phyloP scores from a whole-genome alignment of 2,888 invertebrate genomes.

The Pterostichus madidus region DNA sequence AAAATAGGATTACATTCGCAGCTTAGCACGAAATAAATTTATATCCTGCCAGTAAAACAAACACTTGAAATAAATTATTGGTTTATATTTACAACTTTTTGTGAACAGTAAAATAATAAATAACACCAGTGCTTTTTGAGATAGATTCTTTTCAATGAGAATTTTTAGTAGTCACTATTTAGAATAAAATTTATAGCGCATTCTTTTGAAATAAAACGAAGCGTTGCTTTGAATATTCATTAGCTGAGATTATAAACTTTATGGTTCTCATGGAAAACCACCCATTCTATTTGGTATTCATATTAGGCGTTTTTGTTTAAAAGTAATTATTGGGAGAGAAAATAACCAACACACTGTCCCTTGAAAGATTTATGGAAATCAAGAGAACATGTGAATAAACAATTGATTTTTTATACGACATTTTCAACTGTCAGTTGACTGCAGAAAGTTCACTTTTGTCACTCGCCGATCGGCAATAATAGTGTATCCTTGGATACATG shows the following conservation, averaged over 20 bases:
- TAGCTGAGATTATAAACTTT: constrained; percentile 9
- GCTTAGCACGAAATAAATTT: neutral
- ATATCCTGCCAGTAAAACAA: neutral
- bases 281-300: constrained; percentile 29
- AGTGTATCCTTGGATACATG: too few species aligned
- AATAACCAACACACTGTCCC: neutral
- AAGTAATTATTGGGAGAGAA: neutral
- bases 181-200: constrained; percentile 22
- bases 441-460: too few species aligned
- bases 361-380: neutral
- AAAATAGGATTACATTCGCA: constrained; percentile 8
- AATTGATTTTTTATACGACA: too few species aligned
- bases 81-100: neutral
- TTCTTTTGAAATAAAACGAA: constrained; percentile 5
- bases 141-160: neutral
- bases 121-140: too few species aligned
- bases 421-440: too few species aligned
- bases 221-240: constrained; percentile 4
- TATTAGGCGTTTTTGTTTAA: constrained; percentile 7
- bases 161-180: constrained; percentile 3
- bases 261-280: constrained; percentile 21
- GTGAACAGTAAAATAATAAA: too few species aligned
- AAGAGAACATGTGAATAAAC: too few species aligned
- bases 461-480: too few species aligned
- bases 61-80: neutral